phyloP scores from a whole-genome alignment of 2,113 vertebrate species.

The Gopherus flavomarginatus region DNA sequence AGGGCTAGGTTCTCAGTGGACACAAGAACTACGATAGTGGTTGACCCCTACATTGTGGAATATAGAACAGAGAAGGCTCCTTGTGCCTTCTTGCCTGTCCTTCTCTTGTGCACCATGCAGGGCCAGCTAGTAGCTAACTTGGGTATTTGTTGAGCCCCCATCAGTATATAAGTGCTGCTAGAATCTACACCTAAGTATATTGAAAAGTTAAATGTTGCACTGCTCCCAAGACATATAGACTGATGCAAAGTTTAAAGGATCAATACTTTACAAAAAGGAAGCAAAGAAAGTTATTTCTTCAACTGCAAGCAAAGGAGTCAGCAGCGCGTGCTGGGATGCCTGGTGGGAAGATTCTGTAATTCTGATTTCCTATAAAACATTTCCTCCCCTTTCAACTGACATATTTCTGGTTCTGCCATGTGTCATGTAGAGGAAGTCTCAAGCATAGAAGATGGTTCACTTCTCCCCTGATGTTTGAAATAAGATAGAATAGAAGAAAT shows the following conservation, averaged over 20 bases:
- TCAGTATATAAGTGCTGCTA: neutral
- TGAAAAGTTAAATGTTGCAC: neutral
- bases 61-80: rapidly evolving
- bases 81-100: neutral
- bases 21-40: neutral
- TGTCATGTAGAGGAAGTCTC: neutral
- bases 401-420: neutral
- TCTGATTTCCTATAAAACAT: neutral
- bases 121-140: neutral
- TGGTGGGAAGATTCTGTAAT: neutral
- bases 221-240: neutral
- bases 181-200: neutral
- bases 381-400: neutral
- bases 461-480: constrained; percentile 24
- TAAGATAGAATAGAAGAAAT: neutral
- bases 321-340: neutral
- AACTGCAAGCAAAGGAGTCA: neutral
- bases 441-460: neutral
- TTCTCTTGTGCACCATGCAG: neutral
- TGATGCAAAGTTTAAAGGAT: neutral
- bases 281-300: neutral
- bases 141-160: neutral
- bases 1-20: rapidly evolving
- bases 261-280: neutral
- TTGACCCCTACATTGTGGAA: rapidly evolving